Percentiles rank a stretch among this genome's conserved stretches.
Evolutionary conservation across 2,113 vertebrate species (phyloP).

Genomic region (Chunga burmeisteri): DNA sequence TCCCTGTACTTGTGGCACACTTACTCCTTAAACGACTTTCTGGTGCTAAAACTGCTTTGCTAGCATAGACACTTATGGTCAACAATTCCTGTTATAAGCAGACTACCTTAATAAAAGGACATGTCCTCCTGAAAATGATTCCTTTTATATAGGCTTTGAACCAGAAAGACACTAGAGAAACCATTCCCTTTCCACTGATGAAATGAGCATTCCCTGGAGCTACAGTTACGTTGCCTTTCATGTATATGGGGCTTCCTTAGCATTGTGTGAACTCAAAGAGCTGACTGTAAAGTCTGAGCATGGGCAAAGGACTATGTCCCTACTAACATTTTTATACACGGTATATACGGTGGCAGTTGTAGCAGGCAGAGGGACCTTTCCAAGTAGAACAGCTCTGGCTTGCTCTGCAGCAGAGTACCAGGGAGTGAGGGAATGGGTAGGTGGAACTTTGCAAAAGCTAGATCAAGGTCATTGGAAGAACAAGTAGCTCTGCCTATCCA

Average conservation of each 20-base stretch:
- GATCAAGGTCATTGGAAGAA: not conserved
- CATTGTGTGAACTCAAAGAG: not conserved
- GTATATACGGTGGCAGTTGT: not conserved
- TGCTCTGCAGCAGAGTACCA: not conserved
- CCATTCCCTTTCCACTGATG: not conserved
- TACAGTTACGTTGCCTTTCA: not conserved
- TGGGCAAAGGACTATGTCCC: not conserved
- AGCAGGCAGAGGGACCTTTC: not conserved
- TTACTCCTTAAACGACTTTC: not conserved
- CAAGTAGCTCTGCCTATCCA: not conserved
- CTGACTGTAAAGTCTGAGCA: not conserved
- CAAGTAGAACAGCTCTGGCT: not conserved
- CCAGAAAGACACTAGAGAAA: not conserved
- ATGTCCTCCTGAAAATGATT: rapidly evolving
- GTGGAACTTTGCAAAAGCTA: not conserved
- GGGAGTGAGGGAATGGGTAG: not conserved
- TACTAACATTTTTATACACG: not conserved
- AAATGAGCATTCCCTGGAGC: not conserved
- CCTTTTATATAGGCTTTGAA: not conserved
- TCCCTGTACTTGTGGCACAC: not conserved
- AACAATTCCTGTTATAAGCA: not conserved
- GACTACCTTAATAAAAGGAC: not conserved
- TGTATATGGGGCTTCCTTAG: not conserved
- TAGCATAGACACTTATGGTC: not conserved
- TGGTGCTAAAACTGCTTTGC: not conserved